Conservation (phyloP, 2,797 vertebrate genomes). For the Poecilia velifera region DNA sequence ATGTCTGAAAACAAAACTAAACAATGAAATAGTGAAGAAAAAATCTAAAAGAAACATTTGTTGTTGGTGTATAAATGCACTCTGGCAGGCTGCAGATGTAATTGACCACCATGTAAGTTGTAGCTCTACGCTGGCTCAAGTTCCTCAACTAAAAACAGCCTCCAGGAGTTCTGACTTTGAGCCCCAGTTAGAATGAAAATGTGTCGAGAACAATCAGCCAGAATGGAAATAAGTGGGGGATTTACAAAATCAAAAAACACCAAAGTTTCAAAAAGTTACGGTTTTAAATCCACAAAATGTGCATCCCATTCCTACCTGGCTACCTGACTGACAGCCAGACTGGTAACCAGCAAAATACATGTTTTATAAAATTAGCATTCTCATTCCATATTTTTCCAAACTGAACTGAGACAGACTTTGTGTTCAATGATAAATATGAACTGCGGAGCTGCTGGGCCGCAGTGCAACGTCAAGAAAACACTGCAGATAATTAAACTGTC, state of each 20-base stretch:
- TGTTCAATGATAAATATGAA: background rate
- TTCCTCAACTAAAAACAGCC: background rate
- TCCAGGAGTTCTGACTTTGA: background rate
- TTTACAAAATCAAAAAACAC: background rate
- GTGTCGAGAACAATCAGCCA: background rate
- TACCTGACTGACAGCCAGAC: background rate
- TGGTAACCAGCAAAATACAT: background rate
- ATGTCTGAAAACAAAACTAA: background rate
- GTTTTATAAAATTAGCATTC: background rate
- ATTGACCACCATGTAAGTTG: background rate
- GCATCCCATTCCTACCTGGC: background rate
- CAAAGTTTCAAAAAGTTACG: background rate
- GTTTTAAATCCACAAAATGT: background rate
- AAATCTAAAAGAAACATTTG: background rate
- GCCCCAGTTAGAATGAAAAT: background rate
- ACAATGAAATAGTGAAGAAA: background rate
- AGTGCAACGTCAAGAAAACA: background rate
- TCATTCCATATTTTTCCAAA: background rate
- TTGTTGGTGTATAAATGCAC: background rate
- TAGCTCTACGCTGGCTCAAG: background rate
- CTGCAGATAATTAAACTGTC: slow-evolving; percentile 3
- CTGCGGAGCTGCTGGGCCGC: background rate
- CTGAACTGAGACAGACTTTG: background rate
- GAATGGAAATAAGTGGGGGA: background rate
- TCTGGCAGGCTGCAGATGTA: background rate